Evolutionary conservation across 2,113 vertebrate species (phyloP).

Genomic region (Columba janthina): DNA sequence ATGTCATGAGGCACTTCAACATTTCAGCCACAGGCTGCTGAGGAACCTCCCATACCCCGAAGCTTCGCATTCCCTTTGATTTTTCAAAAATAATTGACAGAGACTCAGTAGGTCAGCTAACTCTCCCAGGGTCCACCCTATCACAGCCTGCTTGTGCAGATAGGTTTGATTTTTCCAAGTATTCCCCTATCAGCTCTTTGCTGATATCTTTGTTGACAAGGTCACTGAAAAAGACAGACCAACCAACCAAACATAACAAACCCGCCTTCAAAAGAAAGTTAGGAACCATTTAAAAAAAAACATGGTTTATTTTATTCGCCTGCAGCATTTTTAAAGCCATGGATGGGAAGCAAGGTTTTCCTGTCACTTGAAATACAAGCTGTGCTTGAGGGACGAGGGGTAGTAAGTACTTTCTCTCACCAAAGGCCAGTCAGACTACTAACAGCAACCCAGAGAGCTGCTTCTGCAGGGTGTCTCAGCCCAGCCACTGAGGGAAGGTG

Average conservation of each 20-base stretch:
- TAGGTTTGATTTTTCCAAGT: constrained; percentile 39
- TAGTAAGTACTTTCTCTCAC: not conserved
- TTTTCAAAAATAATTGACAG: constrained; percentile 59
- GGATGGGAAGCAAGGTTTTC: not conserved
- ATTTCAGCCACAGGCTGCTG: not conserved
- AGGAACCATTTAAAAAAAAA: not conserved
- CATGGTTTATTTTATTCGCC: rapidly evolving
- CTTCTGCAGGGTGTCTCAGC: not conserved
- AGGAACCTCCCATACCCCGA: not conserved
- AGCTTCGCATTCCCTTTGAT: not conserved
- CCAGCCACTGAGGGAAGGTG: not conserved
- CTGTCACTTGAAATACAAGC: not conserved
- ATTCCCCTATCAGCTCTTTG: constrained; percentile 28
- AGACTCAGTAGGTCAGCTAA: constrained; percentile 24
- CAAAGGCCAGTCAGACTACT: not conserved
- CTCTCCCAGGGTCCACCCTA: not conserved
- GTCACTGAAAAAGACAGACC: not conserved
- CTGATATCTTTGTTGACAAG: constrained; percentile 37
- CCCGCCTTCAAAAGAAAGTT: not conserved
- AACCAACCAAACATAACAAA: not conserved
- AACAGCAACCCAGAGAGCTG: rapidly evolving
- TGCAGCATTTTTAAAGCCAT: not conserved
- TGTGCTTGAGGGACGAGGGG: not conserved
- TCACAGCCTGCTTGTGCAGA: not conserved
- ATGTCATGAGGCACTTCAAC: not conserved